Percentiles rank a stretch among this genome's conserved stretches.
These are phyloP conservation scores for Mesitornis unicolor DNA, from an alignment of 2,113 vertebrate genomes.

Conservation along the genomic window DNA sequence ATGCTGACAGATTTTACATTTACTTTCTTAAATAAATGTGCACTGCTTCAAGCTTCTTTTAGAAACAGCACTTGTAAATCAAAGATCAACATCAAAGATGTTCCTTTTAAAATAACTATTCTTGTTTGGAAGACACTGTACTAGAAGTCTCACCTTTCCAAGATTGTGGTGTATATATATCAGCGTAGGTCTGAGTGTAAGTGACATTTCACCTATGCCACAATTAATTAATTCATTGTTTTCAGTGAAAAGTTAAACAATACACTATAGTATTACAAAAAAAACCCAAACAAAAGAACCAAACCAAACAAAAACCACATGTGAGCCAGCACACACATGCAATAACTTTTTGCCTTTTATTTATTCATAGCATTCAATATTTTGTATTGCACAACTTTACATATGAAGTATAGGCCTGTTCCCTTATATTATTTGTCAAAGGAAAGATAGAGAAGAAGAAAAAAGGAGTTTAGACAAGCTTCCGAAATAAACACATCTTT, in stretches of 20 bases:
- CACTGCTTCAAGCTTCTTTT: neutral
- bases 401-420: neutral
- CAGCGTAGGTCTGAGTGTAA: neutral
- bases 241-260: neutral
- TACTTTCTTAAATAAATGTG: conserved; percentile 30
- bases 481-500: neutral
- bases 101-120: neutral
- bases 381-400: neutral
- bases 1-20: neutral
- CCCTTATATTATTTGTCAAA: neutral
- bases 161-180: neutral
- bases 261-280: neutral
- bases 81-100: neutral
- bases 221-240: neutral
- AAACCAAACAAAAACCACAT: neutral
- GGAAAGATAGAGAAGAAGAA: neutral
- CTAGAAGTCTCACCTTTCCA: neutral
- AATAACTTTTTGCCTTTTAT: neutral
- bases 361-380: neutral
- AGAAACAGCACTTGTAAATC: conserved; percentile 5
- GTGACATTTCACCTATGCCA: neutral
- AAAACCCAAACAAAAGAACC: neutral
- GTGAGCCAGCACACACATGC: neutral
- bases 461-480: neutral
- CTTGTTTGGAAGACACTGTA: neutral